Evolutionary conservation across 2,888 invertebrate genomes (phyloP).

Genomic region (Exephanes ischioxanthus): DNA sequence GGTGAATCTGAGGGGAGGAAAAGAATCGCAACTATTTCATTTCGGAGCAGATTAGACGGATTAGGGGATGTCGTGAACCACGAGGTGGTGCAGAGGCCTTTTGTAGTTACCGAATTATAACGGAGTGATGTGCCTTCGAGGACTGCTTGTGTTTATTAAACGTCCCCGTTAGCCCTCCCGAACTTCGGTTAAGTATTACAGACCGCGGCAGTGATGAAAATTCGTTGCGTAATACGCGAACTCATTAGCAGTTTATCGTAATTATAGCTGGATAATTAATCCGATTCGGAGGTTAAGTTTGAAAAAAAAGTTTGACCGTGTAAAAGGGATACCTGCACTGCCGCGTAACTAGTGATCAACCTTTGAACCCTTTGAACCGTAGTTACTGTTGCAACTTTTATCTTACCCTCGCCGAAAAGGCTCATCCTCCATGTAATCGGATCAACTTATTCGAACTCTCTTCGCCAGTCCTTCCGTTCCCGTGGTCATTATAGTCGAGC

Average conservation of each 20-base stretch:
- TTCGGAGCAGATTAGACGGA: conserved; percentile 84
- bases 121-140: background rate
- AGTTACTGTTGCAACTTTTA: background rate
- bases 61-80: conserved; percentile 72
- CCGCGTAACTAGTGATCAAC: background rate
- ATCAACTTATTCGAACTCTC: background rate
- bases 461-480: background rate
- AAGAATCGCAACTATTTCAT: conserved; percentile 85
- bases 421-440: background rate
- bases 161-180: background rate
- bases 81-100: conserved; percentile 27
- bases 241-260: background rate
- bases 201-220: background rate
- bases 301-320: background rate
- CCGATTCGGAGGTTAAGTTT: background rate
- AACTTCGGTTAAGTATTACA: background rate
- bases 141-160: conserved; percentile 59
- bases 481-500: background rate
- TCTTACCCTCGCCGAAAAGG: background rate
- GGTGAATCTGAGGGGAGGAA: conserved; percentile 40
- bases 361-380: background rate
- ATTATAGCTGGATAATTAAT: conserved; percentile 11
- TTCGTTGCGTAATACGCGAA: background rate
- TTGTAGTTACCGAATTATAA: conserved; percentile 50
- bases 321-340: background rate